These are phyloP conservation scores for Nephotettix cincticeps DNA, from an alignment of 1,140 invertebrate genomes.

Conservation along the genomic window DNA sequence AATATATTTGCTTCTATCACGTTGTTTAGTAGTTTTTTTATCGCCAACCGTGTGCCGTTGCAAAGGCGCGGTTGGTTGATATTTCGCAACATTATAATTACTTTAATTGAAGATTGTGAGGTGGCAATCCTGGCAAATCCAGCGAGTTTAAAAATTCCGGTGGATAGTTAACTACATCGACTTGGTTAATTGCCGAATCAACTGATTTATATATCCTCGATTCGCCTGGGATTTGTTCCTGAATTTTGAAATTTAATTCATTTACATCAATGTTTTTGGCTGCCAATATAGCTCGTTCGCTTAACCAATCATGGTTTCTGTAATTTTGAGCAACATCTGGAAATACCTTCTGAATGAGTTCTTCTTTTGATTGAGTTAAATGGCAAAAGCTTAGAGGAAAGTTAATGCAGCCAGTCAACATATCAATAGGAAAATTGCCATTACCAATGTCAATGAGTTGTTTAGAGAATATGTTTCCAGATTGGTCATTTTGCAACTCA, in stretches of 20 bases:
- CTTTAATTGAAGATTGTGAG: constrained; percentile 43
- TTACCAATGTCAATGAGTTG: constrained; percentile 46
- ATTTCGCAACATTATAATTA: constrained; percentile 47
- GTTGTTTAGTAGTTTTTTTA: constrained; percentile 23
- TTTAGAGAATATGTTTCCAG: constrained; percentile 40
- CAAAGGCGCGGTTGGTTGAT: constrained; percentile 36
- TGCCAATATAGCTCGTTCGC: constrained; percentile 46
- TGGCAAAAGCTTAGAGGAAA: constrained; percentile 37
- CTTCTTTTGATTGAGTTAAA: constrained; percentile 40
- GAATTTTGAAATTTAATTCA: constrained; percentile 42
- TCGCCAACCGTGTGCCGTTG: constrained; percentile 31
- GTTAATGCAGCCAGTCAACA: constrained; percentile 24
- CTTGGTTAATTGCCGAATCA: constrained; percentile 43
- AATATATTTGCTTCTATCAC: constrained; percentile 27
- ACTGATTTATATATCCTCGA: constrained; percentile 44
- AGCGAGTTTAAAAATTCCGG: constrained; percentile 46
- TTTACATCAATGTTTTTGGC: constrained; percentile 47
- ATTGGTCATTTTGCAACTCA: constrained; percentile 40
- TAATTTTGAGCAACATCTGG: constrained; percentile 46
- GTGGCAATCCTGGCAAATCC: constrained; percentile 45
- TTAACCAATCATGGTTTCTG: constrained; percentile 46
- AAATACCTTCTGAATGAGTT: constrained; percentile 47
- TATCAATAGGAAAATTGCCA: constrained; percentile 42
- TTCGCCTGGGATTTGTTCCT: constrained; percentile 32
- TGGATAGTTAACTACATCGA: constrained; percentile 47